Evolutionary conservation across 2,888 invertebrate genomes (phyloP).

Genomic region (Iselma pallidipennis): DNA sequence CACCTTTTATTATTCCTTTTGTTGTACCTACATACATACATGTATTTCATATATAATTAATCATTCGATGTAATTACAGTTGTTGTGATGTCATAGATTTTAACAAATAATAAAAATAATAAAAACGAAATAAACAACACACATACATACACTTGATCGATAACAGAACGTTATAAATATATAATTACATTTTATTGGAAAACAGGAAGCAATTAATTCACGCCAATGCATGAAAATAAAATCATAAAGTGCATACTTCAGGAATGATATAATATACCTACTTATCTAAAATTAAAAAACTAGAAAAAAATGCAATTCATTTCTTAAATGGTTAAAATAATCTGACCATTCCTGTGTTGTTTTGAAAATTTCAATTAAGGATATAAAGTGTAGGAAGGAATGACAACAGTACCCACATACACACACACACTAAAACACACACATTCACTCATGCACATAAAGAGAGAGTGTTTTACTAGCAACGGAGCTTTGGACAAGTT

Average conservation of each 20-base stretch:
- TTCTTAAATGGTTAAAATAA: too few species aligned
- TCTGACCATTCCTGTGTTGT: too few species aligned
- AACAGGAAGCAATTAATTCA: constrained; percentile 8
- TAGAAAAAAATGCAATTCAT: too few species aligned
- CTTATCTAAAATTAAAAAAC: too few species aligned
- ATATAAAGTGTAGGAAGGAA: too few species aligned
- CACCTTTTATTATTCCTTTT: not conserved
- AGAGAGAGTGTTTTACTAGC: too few species aligned
- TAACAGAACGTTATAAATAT: constrained; percentile 3
- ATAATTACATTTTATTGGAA: constrained; percentile 9
- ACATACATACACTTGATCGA: not conserved
- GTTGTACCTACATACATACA: not conserved
- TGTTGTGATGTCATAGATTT: not conserved
- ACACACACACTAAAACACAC: too few species aligned
- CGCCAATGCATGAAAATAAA: not conserved
- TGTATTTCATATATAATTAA: not conserved
- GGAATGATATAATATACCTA: not conserved
- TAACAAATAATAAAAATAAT: not conserved
- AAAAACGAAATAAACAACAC: not conserved
- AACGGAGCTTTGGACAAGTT: constrained; percentile 26
- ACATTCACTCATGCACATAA: too few species aligned
- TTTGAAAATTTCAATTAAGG: too few species aligned
- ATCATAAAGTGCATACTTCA: not conserved
- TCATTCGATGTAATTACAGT: not conserved
- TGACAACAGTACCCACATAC: too few species aligned